Evolutionary conservation across 2,797 vertebrate genomes (phyloP).

Genomic region (Echeneis naucrates): DNA sequence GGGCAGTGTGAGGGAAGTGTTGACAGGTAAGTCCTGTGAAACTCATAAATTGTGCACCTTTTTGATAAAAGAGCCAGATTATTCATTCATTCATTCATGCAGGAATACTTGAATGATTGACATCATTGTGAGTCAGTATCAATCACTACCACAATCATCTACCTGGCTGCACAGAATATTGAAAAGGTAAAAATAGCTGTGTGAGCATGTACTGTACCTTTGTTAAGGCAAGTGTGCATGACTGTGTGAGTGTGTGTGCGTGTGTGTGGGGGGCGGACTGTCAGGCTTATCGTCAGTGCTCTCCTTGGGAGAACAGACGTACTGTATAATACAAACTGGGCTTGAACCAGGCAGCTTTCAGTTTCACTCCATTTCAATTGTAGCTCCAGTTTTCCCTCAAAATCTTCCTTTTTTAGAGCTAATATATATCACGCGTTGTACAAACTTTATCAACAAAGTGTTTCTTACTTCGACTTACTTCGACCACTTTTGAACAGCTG

Average conservation of each 20-base stretch:
- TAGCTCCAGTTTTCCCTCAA: background rate
- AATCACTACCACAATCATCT: slow-evolving; percentile 65
- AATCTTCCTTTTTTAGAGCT: background rate
- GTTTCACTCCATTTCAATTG: slow-evolving; percentile 16
- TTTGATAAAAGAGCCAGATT: slow-evolving; percentile 12
- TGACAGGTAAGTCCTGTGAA: slow-evolving; percentile 42
- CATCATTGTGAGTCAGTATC: slow-evolving; percentile 62
- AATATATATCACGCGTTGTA: background rate
- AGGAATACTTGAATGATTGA: slow-evolving; percentile 55
- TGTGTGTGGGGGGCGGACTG: slow-evolving; percentile 17
- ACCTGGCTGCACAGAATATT: slow-evolving; percentile 54
- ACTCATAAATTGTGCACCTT: slow-evolving; percentile 37
- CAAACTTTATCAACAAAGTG: background rate
- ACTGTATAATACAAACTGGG: slow-evolving; percentile 14
- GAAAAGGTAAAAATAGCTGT: slow-evolving; percentile 54
- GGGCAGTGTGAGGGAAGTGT: background rate
- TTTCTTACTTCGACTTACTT: background rate
- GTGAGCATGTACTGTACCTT: slow-evolving; percentile 39
- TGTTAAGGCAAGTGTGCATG: slow-evolving; percentile 15
- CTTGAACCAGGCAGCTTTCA: slow-evolving; percentile 12
- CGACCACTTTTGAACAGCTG: background rate
- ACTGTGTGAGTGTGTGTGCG: slow-evolving; percentile 22
- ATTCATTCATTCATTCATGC: slow-evolving; percentile 60
- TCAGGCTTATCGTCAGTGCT: slow-evolving; percentile 31
- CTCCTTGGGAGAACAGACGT: slow-evolving; percentile 12